Percentiles rank a stretch among this genome's conserved stretches.
phyloP scores from a whole-genome alignment of 2,113 vertebrate genomes.

The Felis chaus region DNA sequence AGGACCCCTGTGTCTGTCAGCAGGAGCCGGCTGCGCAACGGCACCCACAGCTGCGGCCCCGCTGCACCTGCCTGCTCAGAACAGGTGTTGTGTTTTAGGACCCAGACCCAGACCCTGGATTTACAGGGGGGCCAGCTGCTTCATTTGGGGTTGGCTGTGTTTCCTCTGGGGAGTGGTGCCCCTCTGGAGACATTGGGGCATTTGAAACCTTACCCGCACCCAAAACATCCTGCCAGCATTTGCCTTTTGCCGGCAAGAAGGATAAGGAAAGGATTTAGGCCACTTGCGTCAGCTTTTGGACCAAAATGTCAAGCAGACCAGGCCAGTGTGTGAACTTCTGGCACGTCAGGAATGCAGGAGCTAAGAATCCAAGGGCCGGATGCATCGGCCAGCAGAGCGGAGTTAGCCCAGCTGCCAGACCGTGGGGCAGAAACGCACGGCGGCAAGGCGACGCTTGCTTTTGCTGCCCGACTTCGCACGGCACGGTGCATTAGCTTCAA shows the following conservation, averaged over 20 bases:
- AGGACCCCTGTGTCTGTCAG: background rate
- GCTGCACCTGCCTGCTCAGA: background rate
- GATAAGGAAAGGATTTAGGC: slow-evolving; percentile 12
- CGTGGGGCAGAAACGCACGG: background rate
- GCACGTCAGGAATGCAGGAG: background rate
- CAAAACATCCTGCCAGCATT: background rate
- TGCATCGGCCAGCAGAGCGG: background rate
- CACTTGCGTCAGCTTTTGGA: slow-evolving; percentile 46
- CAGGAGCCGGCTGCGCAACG: background rate
- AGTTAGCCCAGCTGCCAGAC: background rate
- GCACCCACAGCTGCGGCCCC: slow-evolving; percentile 14
- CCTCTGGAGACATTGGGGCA: background rate
- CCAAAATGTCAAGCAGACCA: background rate
- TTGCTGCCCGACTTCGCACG: background rate
- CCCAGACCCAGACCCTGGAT: background rate
- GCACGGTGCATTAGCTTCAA: background rate
- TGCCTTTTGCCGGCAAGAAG: background rate
- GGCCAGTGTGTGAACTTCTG: background rate
- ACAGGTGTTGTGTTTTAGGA: slow-evolving; percentile 63
- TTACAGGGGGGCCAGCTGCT: slow-evolving; percentile 17
- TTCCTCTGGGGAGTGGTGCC: background rate
- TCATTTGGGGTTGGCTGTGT: background rate
- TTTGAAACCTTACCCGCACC: slow-evolving; percentile 32
- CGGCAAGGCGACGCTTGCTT: background rate
- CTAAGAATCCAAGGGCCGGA: background rate